A percentile compares a stretch with the other conserved stretches of the same genome.
Evolutionary conservation across 2,113 vertebrate genomes (phyloP).

Genomic region (Gymnocephalus cernua): DNA sequence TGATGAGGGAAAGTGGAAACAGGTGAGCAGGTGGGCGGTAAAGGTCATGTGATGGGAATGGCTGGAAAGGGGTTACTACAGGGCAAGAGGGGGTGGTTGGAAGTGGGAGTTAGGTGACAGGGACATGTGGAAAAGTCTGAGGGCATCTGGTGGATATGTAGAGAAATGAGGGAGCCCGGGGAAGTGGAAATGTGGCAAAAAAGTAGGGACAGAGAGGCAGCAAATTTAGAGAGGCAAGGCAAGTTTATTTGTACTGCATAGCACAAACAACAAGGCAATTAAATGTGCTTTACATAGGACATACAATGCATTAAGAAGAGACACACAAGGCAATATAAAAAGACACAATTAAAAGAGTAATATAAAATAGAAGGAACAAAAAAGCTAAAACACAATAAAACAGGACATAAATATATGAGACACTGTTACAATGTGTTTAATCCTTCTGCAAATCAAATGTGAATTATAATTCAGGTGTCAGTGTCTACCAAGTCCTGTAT

Average conservation of each 20-base stretch:
- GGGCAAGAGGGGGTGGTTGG: no score
- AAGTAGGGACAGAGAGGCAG: not conserved
- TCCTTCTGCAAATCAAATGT: not conserved
- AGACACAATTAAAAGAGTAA: not conserved
- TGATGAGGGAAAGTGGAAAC: no score
- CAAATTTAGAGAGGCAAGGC: not conserved
- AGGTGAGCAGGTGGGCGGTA: no score
- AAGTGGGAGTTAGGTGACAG: not conserved
- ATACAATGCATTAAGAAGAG: not conserved
- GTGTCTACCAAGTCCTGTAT: not conserved
- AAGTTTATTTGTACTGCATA: not conserved
- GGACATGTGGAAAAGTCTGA: not conserved
- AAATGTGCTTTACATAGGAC: not conserved
- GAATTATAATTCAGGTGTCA: not conserved
- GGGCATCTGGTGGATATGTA: not conserved
- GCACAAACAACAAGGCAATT: not conserved
- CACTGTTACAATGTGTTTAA: not conserved
- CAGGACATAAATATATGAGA: not conserved
- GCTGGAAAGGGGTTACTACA: no score
- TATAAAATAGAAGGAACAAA: not conserved
- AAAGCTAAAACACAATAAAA: not conserved
- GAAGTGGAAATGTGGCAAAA: not conserved
- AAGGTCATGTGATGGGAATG: no score
- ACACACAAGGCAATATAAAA: not conserved
- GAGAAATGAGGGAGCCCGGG: not conserved